Evolutionary conservation across 2,797 vertebrate genomes (phyloP), one percentile per base, ranked within the genome.

Genomic region (Limosa lapponica): DNA sequence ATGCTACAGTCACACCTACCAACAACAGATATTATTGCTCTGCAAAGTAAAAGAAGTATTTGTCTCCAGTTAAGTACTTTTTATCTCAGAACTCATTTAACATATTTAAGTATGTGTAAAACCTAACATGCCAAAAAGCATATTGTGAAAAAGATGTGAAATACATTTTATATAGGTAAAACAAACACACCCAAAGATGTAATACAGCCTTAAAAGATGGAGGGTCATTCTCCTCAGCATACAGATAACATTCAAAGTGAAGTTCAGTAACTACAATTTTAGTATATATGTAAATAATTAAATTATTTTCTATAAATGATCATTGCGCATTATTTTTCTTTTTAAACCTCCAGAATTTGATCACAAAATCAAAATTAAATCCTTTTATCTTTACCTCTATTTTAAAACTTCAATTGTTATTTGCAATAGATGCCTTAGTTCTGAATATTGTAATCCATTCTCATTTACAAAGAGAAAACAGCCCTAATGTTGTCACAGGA

Each of bases 51-150:
- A 90, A 89, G 81, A 49, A 84, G 16, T 62, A 73, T 91, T 96
- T 94, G 48, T 91, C 80, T 91, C 73, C 79, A 91, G 83, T 70
- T 55, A 39, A 87, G 41, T 79, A 82, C 22, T 64, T 83, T 69
- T 51, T 71, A n/a, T 70, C 84, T 90, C 44, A 86, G 17, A 44
- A n/a, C 44, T 93, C 91, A 81, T 73, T 97, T 86, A 80, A 94
- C 32, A 70, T 51, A 89, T 91, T 95, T 93, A 90, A 91, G 88
- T 79, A 96, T 57, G 27, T 16, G 18, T 34, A 90, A 93, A 96
- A 89, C 11, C 15, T 39, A 67, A 61, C 1, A 16, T 39, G 23
- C 30, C 77, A 94, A 80, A 91, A 95, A 78, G 37, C 39, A 48
- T 49, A 61, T 20, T 82, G 16, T 28, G 34, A 59, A 91, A 87